Conservation (phyloP, 2,888 invertebrate species). For the Bellardia bayeri region DNA sequence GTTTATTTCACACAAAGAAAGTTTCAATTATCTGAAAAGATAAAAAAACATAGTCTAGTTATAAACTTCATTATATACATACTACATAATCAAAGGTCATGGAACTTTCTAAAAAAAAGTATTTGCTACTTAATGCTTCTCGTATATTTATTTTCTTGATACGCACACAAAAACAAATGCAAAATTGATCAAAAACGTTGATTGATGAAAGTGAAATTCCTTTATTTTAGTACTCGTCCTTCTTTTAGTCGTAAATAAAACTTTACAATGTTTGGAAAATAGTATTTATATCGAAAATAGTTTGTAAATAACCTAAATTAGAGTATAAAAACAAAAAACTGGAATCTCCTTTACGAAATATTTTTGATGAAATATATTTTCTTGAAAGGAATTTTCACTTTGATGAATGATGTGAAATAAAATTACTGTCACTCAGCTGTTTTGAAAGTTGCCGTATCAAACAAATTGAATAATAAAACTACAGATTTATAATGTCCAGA, state of each 20-base stretch:
- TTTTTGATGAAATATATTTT: slow-evolving; percentile 14
- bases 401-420: slow-evolving; percentile 23
- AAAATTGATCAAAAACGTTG: slow-evolving; percentile 29
- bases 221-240: slow-evolving; percentile 5
- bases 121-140: slow-evolving; percentile 7
- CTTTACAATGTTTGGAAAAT: slow-evolving; percentile 13
- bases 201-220: slow-evolving; percentile 19
- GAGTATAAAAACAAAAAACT: slow-evolving; percentile 41
- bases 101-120: slow-evolving; percentile 62
- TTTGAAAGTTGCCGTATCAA: slow-evolving; percentile 19
- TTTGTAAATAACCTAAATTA: slow-evolving; percentile 31
- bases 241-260: slow-evolving; percentile 11
- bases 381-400: slow-evolving; percentile 30
- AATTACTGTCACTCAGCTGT: slow-evolving; percentile 38
- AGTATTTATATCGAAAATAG: slow-evolving; percentile 4
- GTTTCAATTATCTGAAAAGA: slow-evolving; percentile 22
- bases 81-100: slow-evolving; percentile 60
- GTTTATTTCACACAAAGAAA: slow-evolving; percentile 16
- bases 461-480: background rate
- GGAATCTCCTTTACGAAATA: background rate
- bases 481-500: no score
- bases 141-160: slow-evolving; percentile 4
- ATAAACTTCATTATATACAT: slow-evolving; percentile 21
- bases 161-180: slow-evolving; percentile 43
- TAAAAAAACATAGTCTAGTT: slow-evolving; percentile 21